These are phyloP conservation scores for Dendronephthya gigantea DNA, from an alignment of 64 coral and sea anemone species.

Conservation along the genomic window DNA sequence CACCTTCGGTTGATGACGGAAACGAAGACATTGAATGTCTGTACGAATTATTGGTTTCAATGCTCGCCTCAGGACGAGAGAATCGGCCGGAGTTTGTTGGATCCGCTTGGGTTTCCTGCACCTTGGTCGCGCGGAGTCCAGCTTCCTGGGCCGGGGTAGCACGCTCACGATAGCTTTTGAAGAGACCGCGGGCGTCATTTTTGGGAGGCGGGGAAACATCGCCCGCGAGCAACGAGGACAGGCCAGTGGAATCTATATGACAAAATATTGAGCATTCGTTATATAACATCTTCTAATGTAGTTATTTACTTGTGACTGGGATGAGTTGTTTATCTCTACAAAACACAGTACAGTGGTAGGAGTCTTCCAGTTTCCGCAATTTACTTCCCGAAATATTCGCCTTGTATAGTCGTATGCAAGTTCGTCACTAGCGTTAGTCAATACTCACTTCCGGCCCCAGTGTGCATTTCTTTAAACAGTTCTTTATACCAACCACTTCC, in stretches of 20 bases:
- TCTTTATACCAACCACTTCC: slow-evolving; percentile 94
- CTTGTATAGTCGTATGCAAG: too few relatives aligned
- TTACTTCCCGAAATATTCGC: too few relatives aligned
- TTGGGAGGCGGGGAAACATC: neutral
- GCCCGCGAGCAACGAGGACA: neutral
- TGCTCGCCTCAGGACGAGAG: neutral
- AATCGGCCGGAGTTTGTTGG: neutral
- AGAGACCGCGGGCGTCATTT: neutral
- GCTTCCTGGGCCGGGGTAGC: neutral
- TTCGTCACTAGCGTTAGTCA: too few relatives aligned
- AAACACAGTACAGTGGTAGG: too few relatives aligned
- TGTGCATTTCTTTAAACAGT: slow-evolving; percentile 91
- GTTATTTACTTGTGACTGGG: neutral
- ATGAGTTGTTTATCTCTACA: too few relatives aligned
- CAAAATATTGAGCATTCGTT: neutral
- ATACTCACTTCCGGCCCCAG: slow-evolving; percentile 75
- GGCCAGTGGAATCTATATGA: neutral
- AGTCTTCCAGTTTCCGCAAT: too few relatives aligned
- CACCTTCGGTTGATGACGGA: neutral
- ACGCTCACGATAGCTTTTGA: neutral
- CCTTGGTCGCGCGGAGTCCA: neutral
- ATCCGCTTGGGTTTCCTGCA: neutral
- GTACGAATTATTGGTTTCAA: neutral
- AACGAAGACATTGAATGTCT: neutral
- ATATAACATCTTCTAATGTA: neutral